These are phyloP conservation scores for Sebastes elongatus DNA, from an alignment of 2,797 vertebrate genomes.

Conservation along the genomic window DNA sequence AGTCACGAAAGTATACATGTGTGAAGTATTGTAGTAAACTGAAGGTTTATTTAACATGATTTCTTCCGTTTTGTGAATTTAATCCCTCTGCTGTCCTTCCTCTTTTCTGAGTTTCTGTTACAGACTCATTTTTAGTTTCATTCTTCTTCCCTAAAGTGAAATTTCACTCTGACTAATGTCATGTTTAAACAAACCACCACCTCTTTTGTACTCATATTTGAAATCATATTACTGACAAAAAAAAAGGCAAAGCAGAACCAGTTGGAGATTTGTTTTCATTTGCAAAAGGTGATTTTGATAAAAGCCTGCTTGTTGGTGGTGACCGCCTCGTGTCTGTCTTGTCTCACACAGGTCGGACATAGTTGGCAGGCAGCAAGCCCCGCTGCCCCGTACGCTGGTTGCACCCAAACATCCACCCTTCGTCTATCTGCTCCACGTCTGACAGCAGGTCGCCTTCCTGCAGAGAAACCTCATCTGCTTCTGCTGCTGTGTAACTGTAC, in stretches of 20 bases:
- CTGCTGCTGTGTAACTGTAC: conserved; percentile 92
- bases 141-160: background rate
- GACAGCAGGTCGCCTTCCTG: conserved; percentile 91
- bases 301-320: background rate
- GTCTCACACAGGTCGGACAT: conserved; percentile 90
- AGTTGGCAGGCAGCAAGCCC: conserved; percentile 96
- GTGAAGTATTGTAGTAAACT: background rate
- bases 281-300: background rate
- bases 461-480: conserved; percentile 94
- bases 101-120: background rate
- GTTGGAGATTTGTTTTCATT: background rate
- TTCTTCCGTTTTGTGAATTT: background rate
- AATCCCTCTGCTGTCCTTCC: background rate
- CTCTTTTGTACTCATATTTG: background rate
- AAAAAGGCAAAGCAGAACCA: background rate
- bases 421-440: conserved; percentile 95
- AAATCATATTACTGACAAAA: background rate
- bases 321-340: background rate
- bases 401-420: conserved; percentile 95
- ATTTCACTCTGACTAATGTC: background rate
- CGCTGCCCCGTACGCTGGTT: conserved; percentile 95
- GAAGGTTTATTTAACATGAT: background rate
- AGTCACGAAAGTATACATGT: background rate
- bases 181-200: background rate
- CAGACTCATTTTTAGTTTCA: background rate